These are phyloP conservation scores for Pimephales promelas DNA, from an alignment of 2,113 vertebrate genomes.

Conservation along the genomic window DNA sequence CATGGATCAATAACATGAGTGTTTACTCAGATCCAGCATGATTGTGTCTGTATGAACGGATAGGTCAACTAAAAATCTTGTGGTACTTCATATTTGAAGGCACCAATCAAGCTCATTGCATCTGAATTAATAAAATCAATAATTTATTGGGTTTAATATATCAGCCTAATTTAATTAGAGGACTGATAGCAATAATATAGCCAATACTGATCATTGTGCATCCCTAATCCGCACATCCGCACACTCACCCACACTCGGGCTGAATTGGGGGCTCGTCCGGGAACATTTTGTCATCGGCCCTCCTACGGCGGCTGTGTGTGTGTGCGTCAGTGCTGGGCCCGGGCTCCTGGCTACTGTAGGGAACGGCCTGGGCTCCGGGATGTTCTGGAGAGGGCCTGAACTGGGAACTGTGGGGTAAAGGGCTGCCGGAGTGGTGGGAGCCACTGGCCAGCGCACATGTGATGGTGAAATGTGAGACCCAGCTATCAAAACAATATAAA, in stretches of 20 bases:
- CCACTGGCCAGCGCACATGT: slow-evolving; percentile 76
- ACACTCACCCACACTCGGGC: slow-evolving; percentile 86
- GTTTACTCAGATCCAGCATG: too few species aligned
- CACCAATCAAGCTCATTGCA: too few species aligned
- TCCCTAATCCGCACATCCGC: neutral
- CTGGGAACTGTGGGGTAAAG: slow-evolving; percentile 84
- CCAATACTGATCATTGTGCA: too few species aligned
- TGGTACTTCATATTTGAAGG: too few species aligned
- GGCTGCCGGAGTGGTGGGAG: slow-evolving; percentile 91
- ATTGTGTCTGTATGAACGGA: too few species aligned
- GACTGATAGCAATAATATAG: too few species aligned
- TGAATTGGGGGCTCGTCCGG: slow-evolving; percentile 81
- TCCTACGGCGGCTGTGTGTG: slow-evolving; percentile 67
- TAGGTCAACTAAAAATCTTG: too few species aligned
- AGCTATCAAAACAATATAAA: neutral
- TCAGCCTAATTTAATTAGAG: too few species aligned
- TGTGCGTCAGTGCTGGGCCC: slow-evolving; percentile 72
- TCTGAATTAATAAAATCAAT: too few species aligned
- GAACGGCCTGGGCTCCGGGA: slow-evolving; percentile 79
- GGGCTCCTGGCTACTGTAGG: slow-evolving; percentile 83
- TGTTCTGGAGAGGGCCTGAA: slow-evolving; percentile 86
- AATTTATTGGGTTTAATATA: too few species aligned
- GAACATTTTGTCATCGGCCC: slow-evolving; percentile 61
- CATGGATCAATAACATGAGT: too few species aligned
- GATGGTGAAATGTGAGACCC: slow-evolving; percentile 43